Conservation (phyloP, 1,140 invertebrate species). For the Dendrolimus kikuchii region DNA sequence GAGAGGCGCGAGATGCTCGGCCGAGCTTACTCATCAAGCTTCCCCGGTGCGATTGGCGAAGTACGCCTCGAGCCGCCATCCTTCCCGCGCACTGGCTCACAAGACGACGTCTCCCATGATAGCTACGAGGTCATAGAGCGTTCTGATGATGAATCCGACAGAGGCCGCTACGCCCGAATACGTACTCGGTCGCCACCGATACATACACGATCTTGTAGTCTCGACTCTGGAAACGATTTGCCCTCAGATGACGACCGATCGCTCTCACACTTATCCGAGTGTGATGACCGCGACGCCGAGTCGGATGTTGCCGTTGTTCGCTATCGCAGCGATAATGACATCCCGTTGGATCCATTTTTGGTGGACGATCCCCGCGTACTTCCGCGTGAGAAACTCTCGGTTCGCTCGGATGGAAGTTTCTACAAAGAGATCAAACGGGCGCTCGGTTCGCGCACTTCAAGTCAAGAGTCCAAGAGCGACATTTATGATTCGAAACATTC, state of each 20-base stretch:
- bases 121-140: conserved; percentile 90
- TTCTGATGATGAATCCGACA: conserved; percentile 76
- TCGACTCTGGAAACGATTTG: conserved; percentile 80
- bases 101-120: conserved; percentile 91
- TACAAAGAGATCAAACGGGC: conserved; percentile 77
- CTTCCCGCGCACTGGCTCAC: conserved; percentile 77
- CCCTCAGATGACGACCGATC: conserved; percentile 77
- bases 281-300: conserved; percentile 42
- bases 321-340: conserved; percentile 75
- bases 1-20: conserved; percentile 74
- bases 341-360: conserved; percentile 76
- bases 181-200: conserved; percentile 25
- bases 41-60: conserved; percentile 83
- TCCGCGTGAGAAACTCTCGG: conserved; percentile 77
- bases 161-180: conserved; percentile 44
- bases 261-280: conserved; percentile 68
- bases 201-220: conserved; percentile 76
- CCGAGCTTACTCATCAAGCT: conserved; percentile 85
- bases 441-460: conserved; percentile 75
- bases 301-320: conserved; percentile 60
- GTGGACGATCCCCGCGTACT: conserved; percentile 79
- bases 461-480: conserved; percentile 78
- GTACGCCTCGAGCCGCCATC: conserved; percentile 76
- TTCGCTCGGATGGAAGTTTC: conserved; percentile 79
- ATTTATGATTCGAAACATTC: conserved; percentile 77